Evolutionary conservation across 2,888 invertebrate genomes (phyloP), one percentile per base, ranked within the genome.

Genomic region (Drosophila formosana): DNA sequence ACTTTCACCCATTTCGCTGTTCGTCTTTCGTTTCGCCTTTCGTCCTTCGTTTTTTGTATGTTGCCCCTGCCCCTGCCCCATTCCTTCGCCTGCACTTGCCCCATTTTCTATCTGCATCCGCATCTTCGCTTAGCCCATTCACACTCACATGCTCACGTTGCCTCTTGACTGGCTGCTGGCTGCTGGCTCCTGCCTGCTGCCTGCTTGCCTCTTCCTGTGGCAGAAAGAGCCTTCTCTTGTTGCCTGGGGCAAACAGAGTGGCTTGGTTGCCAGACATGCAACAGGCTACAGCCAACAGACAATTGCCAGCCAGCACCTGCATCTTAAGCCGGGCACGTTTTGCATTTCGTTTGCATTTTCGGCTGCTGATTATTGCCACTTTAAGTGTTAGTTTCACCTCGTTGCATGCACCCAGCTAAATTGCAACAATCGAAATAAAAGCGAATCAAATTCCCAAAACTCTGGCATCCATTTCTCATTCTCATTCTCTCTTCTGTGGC

Each of bases 261-360:
- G 37, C 37, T 9, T 11, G 37, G 37, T n/a, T 9, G 13, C 5
- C 11, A 8, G 9, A 23, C 37, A 37, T 37, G 37, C 37, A 37
- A 37, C 37, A 37, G 39, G 37, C 28, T 37, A 2, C 1, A 4
- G 28, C 13, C 11, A n/a, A 11, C 41, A 9, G 53, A 30, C 30
- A 30, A 30, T 7, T 6, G 30, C 2, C 47, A 4, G 66, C 66
- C 67, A 66, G 75, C 72, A 74, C 60, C 71, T 78, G 78, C 78
- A 66, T 56, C 80, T 77, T 72, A 55, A 60, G 51, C 76, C 39
- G 30, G 67, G 75, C 83, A 88, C 81, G 87, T 73, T 80, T 66
- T 75, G 88, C 70, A 87, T 84, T 81, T 79, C 80, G 75, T 85
- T 82, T 84, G 87, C 85, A 87, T 87, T 84, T 88, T 82, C 18